A percentile compares a stretch with the other conserved stretches of the same genome.
Conservation (phyloP, 2,113 vertebrate genomes). For the Riparia riparia region DNA sequence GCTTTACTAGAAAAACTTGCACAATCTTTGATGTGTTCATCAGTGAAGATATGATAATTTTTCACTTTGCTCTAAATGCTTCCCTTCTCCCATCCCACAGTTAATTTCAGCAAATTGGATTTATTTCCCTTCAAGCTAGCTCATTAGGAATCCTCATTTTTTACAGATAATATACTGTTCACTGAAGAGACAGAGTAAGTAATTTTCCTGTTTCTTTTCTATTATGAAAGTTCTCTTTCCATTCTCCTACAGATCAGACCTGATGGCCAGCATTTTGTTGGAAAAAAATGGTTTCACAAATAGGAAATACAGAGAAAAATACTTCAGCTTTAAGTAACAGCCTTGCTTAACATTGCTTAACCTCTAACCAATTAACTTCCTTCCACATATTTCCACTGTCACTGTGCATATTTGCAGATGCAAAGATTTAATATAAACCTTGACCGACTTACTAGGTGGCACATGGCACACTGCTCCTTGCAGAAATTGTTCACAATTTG, state of each 20-base stretch:
- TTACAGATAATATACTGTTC: not conserved
- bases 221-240: not conserved
- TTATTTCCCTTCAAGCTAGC: not conserved
- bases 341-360: not conserved
- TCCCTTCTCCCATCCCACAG: not conserved
- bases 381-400: not conserved
- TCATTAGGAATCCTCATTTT: not conserved
- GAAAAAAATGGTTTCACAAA: not conserved
- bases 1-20: not conserved
- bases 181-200: not conserved
- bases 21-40: not conserved
- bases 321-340: not conserved
- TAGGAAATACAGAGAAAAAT: not conserved
- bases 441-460: constrained; percentile 70
- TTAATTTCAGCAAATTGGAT: not conserved
- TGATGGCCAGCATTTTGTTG: not conserved
- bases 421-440: not conserved
- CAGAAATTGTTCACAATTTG: constrained; percentile 81
- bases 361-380: not conserved
- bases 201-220: not conserved
- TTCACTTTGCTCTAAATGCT: not conserved
- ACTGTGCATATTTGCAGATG: not conserved
- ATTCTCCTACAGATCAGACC: not conserved
- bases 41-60: not conserved
- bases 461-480: constrained; percentile 88